Evolutionary conservation across 2,797 vertebrate species (phyloP), one percentile per base, ranked within the genome.

Genomic region (Hapalemur alaotrensis): DNA sequence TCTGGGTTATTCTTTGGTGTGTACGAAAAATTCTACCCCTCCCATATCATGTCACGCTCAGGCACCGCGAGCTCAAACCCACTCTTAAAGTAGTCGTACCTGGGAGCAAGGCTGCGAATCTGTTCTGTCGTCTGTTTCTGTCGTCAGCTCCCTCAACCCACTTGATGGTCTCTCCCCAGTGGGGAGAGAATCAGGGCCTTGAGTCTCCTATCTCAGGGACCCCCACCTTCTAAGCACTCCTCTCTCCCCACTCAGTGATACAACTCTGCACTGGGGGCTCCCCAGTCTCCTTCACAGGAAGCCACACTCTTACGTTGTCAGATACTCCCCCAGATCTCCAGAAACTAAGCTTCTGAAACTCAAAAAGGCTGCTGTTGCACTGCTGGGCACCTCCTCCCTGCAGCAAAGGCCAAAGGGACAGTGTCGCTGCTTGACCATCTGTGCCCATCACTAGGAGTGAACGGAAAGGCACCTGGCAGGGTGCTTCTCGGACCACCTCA

Each of bases 331-430:
- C 3, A 28, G 43, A 63, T n/a, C 46, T 90, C 18, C 89, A 61
- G 15, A 65, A 43, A 80, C 38, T 43, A 43, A 50, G 79, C 17
- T 79, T 87, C 50, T 28, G 59, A 43, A 73, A 50, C 35, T 35
- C 57, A 13, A 32, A 93, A 30, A 80, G 20, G 14, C 79, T 61
- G 38, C 61, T 72, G 63, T 73, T 54, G 30, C 17, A 25, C 13
- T 18, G 9, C 43, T 41, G 12, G 46, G 35, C 4, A 41, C 46
- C 63, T 93, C 38, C 79, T 82, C 50, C 46, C 73, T 75, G 35
- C 70, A 38, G 73, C 76, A 89, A 82, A 89, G 41, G 4, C 22
- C 20, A 46, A 35, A 38, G 48, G 63, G 89, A 82, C 78, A 69
- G 1, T 0, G 30, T 57, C 10, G 7, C 48, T 10, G 10, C 70